phyloP scores from a whole-genome alignment of 2,797 vertebrate species.

The Naso thynnoides region DNA sequence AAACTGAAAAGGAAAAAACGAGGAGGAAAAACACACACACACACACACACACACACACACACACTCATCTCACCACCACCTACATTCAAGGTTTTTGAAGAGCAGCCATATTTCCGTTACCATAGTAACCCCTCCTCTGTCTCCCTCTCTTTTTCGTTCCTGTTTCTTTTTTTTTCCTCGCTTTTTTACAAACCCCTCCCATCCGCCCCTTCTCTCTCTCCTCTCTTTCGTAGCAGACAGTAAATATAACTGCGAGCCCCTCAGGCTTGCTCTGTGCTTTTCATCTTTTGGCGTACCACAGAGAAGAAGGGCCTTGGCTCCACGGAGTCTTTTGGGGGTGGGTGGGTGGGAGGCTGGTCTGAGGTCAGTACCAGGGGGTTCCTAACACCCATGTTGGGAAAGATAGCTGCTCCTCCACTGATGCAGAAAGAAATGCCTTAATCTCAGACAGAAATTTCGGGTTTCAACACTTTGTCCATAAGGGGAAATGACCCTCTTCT shows the following conservation, averaged over 20 bases:
- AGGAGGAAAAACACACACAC: conserved; percentile 48
- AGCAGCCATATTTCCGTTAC: conserved; percentile 84
- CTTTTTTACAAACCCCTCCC: conserved; percentile 61
- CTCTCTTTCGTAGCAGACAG: conserved; percentile 74
- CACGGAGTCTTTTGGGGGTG: conserved; percentile 23
- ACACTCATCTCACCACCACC: conserved; percentile 82
- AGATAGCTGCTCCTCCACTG: conserved; percentile 13
- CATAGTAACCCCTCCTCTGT: conserved; percentile 81
- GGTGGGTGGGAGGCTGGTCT: not conserved
- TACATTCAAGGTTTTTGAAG: conserved; percentile 86
- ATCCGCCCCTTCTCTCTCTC: conserved; percentile 60
- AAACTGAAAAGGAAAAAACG: conserved; percentile 69
- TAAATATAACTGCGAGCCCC: conserved; percentile 80
- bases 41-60: conserved; percentile 64
- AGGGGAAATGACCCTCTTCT: conserved; percentile 35
- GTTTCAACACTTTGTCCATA: conserved; percentile 36
- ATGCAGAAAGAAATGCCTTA: conserved; percentile 35
- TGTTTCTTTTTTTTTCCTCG: conserved; percentile 32
- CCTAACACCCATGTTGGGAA: conserved; percentile 16
- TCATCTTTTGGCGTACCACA: conserved; percentile 60
- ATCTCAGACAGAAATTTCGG: conserved; percentile 34
- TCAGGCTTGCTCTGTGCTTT: conserved; percentile 71
- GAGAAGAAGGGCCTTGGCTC: conserved; percentile 57
- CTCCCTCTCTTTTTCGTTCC: conserved; percentile 76
- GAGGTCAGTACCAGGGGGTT: conserved; percentile 56